Evolutionary conservation across 2,113 vertebrate genomes (phyloP).

Genomic region (Sylvia atricapilla): DNA sequence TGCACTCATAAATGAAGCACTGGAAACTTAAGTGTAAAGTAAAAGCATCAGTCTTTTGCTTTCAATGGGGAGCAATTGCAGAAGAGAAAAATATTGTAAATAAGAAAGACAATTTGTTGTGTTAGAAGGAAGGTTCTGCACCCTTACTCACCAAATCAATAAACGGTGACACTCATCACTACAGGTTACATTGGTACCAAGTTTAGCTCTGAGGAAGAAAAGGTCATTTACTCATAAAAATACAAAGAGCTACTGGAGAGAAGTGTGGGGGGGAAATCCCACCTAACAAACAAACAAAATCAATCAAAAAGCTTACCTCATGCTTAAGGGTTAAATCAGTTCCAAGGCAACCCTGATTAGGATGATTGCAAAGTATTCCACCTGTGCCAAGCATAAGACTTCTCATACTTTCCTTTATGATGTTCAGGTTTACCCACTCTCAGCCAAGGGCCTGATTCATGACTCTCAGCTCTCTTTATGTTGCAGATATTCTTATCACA

Average conservation of each 20-base stretch:
- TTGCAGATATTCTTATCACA: slow-evolving; percentile 32
- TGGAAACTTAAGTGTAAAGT: background rate
- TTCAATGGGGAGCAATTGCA: background rate
- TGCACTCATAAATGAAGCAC: background rate
- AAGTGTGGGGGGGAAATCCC: background rate
- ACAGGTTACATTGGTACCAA: background rate
- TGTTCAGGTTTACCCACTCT: background rate
- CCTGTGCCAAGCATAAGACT: background rate
- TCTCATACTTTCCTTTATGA: background rate
- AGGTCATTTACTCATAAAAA: background rate
- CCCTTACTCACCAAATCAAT: background rate
- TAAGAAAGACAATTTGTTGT: background rate
- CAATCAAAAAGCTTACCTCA: background rate
- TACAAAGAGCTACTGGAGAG: background rate
- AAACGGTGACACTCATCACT: background rate
- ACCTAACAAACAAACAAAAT: background rate
- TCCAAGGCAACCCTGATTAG: background rate
- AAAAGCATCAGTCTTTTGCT: background rate
- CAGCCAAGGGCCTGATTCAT: background rate
- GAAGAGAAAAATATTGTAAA: background rate
- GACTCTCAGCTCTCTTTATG: background rate
- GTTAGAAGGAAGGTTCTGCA: background rate
- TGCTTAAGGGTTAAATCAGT: background rate
- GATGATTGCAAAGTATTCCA: background rate
- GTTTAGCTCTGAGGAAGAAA: background rate